phyloP scores from a whole-genome alignment of 2,888 invertebrate species.

The Epicampocera succincta region DNA sequence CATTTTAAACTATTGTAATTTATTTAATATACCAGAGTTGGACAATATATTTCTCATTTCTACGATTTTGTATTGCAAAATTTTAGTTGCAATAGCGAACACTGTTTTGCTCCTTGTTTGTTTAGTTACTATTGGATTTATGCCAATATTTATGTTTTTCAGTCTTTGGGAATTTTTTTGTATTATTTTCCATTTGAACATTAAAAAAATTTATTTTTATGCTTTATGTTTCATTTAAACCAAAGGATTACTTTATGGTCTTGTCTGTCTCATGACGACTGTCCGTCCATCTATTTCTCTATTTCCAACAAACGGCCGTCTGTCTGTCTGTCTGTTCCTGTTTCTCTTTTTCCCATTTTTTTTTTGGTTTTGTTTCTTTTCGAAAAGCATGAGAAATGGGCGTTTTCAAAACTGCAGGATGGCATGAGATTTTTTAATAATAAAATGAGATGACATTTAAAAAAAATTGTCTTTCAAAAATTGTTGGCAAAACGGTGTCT shows the following conservation, averaged over 20 bases:
- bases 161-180: constrained; percentile 26
- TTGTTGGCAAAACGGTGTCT: constrained; percentile 60
- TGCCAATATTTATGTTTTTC: constrained; percentile 69
- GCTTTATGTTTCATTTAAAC: constrained; percentile 34
- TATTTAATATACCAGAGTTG: not conserved
- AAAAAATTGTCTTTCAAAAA: constrained; percentile 53
- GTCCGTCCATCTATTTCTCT: constrained; percentile 33
- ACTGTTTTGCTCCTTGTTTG: constrained; percentile 29
- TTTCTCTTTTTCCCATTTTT: not conserved
- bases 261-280: constrained; percentile 49
- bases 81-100: not conserved
- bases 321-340: constrained; percentile 8
- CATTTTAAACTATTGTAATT: no score
- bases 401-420: constrained; percentile 13
- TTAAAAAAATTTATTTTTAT: constrained; percentile 55
- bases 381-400: constrained; percentile 13
- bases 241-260: constrained; percentile 68
- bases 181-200: constrained; percentile 49
- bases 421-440: constrained; percentile 63
- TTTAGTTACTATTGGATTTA: constrained; percentile 63
- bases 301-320: not conserved
- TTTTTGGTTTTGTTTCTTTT: not conserved
- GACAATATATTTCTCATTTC: not conserved
- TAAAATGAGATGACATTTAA: constrained; percentile 67
- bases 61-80: not conserved